Evolutionary conservation across 30 jellyfish, hydroid and myxozoan genomes (phyloP), one percentile per base, ranked within the genome.

Genomic region (Pseudorhiza aurosa): DNA sequence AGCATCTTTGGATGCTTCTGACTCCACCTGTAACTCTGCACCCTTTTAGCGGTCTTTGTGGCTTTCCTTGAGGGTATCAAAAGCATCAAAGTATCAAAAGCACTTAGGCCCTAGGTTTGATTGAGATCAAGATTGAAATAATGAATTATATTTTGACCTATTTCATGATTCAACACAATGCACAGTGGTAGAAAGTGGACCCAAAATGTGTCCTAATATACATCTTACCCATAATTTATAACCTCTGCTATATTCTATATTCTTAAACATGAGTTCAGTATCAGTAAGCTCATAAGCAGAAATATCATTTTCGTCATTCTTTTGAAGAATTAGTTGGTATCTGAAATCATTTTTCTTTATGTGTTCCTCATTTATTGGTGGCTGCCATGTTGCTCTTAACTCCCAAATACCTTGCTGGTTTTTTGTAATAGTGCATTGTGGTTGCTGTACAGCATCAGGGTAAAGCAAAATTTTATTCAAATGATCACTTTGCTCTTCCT

Each of bases 271-370:
- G 4, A 86, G 58, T 10, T 37, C 53, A 17, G 87, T 51, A 27
- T 29, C 67, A 29, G 44, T 49, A 9, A 84, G 50, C 35, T 76
- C 88, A 55, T 86, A 86, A 4, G 91, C 96, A 33, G 30, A 15
- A 9, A 75, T 31, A 15, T 75, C 56, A 12, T 45, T 63, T 1
- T 36, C 83, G 1, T 40, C 74, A 12, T 65, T 85, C 43, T 43
- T 39, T 75, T 86, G 88, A 4, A 86, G 21, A 37, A 87, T 14
- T 4, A 86, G 87, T 18, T 86, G 90, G 59, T 75, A 86, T 30
- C n/a, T 25, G n/a, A 86, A 25, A 12, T 58, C 49, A 1, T 58
- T 65, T 18, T 49, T 51, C 10, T 29, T 24, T 19, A 72, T 0
- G 37, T 30, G 60, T 39, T 74, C 27, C 1, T 32, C 67, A 36